Evolutionary conservation across 2,113 vertebrate genomes (phyloP).

Genomic region (Oreotragus oreotragus): DNA sequence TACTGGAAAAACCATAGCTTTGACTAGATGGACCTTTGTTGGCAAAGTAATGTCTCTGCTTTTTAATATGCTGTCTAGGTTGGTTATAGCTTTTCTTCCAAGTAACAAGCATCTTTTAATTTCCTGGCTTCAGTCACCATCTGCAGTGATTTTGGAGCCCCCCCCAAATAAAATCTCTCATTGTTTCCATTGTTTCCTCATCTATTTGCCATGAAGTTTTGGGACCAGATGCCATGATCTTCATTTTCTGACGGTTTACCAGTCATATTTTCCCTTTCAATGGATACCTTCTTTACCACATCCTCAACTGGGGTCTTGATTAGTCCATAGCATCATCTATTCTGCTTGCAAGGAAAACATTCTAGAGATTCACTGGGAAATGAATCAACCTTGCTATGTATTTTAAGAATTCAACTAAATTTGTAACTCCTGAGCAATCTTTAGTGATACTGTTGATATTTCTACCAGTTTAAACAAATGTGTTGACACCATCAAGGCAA

Average conservation of each 20-base stretch:
- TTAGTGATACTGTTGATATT: slow-evolving; percentile 30
- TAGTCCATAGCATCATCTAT: not conserved
- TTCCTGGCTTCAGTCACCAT: not conserved
- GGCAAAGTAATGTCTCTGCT: not conserved
- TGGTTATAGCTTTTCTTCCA: not conserved
- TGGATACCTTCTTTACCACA: not conserved
- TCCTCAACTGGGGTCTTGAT: slow-evolving; percentile 10
- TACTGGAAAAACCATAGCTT: not conserved
- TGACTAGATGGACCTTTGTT: not conserved
- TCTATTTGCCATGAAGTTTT: not conserved
- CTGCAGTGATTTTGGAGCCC: not conserved
- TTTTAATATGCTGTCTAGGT: not conserved
- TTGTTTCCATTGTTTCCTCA: not conserved
- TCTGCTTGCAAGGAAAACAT: not conserved
- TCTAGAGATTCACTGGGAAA: slow-evolving; percentile 35
- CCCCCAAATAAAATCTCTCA: not conserved
- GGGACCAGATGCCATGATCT: not conserved
- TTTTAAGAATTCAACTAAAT: slow-evolving; percentile 35
- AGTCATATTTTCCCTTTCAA: not conserved
- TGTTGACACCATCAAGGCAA: slow-evolving; percentile 14
- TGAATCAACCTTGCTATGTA: not conserved
- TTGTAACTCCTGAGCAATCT: slow-evolving; percentile 38
- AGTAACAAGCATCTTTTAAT: not conserved
- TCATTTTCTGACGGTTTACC: not conserved
- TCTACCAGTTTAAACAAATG: not conserved